Evolutionary conservation across 23 tunicate genomes (phyloP), one percentile per base, ranked within the genome.

Genomic region (Halocynthia aurantium): DNA sequence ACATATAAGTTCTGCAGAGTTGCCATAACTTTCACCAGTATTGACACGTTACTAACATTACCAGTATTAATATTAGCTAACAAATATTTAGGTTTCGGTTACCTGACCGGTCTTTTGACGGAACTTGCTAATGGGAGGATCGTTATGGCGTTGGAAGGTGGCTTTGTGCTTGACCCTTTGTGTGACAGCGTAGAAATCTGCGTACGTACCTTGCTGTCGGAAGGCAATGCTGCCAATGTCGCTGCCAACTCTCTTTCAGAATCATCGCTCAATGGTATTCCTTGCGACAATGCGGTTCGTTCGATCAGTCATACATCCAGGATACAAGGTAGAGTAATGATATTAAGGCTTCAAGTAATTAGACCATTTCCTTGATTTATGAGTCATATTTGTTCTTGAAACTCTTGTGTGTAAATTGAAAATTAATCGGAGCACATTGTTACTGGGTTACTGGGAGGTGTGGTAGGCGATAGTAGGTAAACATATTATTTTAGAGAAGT

Each of bases 111-210:
- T 6, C 53, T 51, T 51, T 51, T 92, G 69, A 60, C 73, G 73
- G 74, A 86, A 31, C 76, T 86, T 6, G 86, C 88, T 6, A 69
- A 80, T 11, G 98, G 86, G 9, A 86, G 76, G 61, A 49, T 92
- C n/a, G 90, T 86, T 31, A 78, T 92, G 98, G 98, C 63, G 18
- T 62, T 92, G 57, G 98, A 92, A 72, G 98, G 98, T 6, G 98
- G 98, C 7, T 92, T 92, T 62, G 98, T 86, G 61, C 69, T 83
- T 6, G 72, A 86, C 51, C 57, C 92, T 52, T 82, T 92, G n/a
- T 78, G 88, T 61, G 82, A 86, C 62, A 86, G 92, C 77, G 73
- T 90, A 5, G 98, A 92, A 75, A 77, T 77, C 10, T 85, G 98
- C 44, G 77, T 92, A 6, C 82, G 77, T 20, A 78, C 92, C 0